Evolutionary conservation across 1,140 invertebrate species (phyloP).

Genomic region (Hydropsyche tenuis): DNA sequence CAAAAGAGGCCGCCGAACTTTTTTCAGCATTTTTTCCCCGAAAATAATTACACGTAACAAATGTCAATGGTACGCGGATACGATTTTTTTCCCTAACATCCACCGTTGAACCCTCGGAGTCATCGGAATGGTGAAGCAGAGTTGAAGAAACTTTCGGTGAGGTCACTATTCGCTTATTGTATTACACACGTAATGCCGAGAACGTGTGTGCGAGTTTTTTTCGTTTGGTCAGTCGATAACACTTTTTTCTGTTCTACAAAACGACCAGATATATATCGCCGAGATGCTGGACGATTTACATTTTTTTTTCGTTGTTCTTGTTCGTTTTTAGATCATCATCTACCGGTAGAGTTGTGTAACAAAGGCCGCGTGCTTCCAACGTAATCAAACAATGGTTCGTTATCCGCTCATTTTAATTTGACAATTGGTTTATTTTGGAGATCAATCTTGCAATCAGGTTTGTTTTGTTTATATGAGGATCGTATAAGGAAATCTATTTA

Average conservation of each 20-base stretch:
- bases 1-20: too few species aligned
- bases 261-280: not conserved
- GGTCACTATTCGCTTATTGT: not conserved
- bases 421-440: too few species aligned
- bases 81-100: not conserved
- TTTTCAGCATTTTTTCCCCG: too few species aligned
- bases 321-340: not conserved
- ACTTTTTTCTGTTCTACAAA: not conserved
- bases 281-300: constrained; percentile 1
- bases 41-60: not conserved
- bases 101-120: not conserved
- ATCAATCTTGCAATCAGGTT: too few species aligned
- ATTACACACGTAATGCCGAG: too few species aligned
- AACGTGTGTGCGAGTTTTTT: not conserved
- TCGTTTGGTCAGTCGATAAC: constrained; percentile 6
- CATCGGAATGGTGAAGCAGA: not conserved
- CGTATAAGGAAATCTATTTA: too few species aligned
- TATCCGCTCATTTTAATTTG: not conserved
- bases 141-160: constrained; percentile 9
- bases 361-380: not conserved
- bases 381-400: constrained; percentile 2
- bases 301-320: constrained; percentile 5
- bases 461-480: too few species aligned
- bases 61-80: not conserved
- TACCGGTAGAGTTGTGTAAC: not conserved